Evolutionary conservation across 2,113 vertebrate species (phyloP), one percentile per base, ranked within the genome.

Genomic region (Sprattus sprattus): DNA sequence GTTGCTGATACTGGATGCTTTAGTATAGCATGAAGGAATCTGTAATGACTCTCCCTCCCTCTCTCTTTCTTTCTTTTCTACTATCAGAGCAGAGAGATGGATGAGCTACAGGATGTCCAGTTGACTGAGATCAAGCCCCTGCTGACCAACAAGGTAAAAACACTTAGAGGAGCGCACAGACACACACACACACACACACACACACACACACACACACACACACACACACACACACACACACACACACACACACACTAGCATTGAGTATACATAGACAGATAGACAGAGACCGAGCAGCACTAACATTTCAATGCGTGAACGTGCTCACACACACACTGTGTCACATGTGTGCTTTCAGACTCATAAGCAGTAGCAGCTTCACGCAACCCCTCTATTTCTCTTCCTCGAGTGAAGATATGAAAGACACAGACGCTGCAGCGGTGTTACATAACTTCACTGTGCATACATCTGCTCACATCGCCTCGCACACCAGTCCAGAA

Each of bases 71-170:
- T 32, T 78, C 71, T 78, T 13, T 39, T 78, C 20, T 13, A 15
- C 25, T 78, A 3, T 10, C 2, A 78, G 71, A 16, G 71, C 84
- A 89, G 88, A 90, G 92, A 93, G 89, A 99, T 99, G 97, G 97
- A 98, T 80, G 97, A 99, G 91, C 94, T 99, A 84, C 97, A 99
- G 94, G 97, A 99, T 86, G 97, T 99, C 90, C 97, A 99, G 92
- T 88, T 99, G 92, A 99, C 97, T 86, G 97, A 99, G 93, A 98
- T 99, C 95, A 99, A 98, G 90, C 97, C 97, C 0, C 96, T 99
- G 87, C 95, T 99, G 92, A 98, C 97, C 84, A 97, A 96, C 88
- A 98, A 98, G 97, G 97, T 99, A 94, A 95, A 44, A n/a, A 0
- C 46, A 2, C 46, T 83, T 2, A 83, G 86, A 85, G 57, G 32